Base-by-base conservation (phyloP, 2,797 vertebrate species). In the Aulostomus chinensis region DNA sequence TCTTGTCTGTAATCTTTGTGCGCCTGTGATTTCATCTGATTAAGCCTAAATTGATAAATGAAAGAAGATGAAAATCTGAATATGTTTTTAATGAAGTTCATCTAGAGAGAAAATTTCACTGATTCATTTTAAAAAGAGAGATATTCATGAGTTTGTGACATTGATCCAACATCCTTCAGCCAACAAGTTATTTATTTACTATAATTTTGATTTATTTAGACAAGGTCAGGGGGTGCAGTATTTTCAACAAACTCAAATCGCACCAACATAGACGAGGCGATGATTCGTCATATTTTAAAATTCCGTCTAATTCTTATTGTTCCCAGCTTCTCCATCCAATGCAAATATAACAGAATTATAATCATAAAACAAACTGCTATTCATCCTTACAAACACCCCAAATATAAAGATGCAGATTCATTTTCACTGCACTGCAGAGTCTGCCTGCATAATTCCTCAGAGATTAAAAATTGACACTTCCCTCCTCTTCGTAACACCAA, bases 401-500 rank as follows among this genome's bases (percentile, higher is more conserved):
- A 64, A 51, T 48, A 20, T 22, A 72, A 76, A 74, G 20, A 56
- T 47, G 51, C 58, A 68, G 57, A 69, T 73, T 71, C 68, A 87
- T 62, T 67, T 65, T 54, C 38, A 50, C 34, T 7, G 45, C 15
- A 54, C 40, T 29, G 12, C 20, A 18, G 6, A 43, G 39, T 39
- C 32, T 39, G 32, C 25, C 35, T 59, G 25, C 64, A 73, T 68
- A 46, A 61, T 48, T 67, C 60, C 39, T 51, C 42, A 55, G 47
- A 68, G 46, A 81, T 68, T 37, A 75, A 84, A 84, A 76, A 79
- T 83, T 78, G 72, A 83, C 52, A 57, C 55, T 53, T 70, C 78
- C 66, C 30, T 58, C 20, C 48, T 40, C 53, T 67, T 81, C 62
- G 67, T 75, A 62, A 78, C 42, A 18, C 55, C 18, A 33, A 76